Base-by-base conservation (phyloP, 1,140 invertebrate species). In the Lepidurus packardi region DNA sequence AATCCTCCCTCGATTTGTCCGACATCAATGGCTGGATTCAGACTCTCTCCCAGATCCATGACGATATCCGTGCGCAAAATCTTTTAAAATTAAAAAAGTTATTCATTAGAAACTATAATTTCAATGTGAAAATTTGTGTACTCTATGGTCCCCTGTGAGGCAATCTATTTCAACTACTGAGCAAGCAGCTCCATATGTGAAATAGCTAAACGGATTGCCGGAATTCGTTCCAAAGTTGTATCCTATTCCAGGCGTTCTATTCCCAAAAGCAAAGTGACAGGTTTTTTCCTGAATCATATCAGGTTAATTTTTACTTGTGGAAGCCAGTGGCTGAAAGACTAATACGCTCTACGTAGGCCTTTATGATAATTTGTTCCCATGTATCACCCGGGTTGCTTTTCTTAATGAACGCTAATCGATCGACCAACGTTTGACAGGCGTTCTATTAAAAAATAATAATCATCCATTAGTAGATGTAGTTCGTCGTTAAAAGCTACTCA, bases 21-120 rank as follows among this genome's bases (percentile, higher is more conserved):
- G 83, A 98, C 94, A 82, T 98, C 96, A 81, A 98, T 96, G 0
- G 95, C 95, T 41, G 96, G 96, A 87, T 98, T 98, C 43, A 98
- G 85, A 86, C 94, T 97, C 79, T 94, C 90, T 24, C 93, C 93
- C 76, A 98, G 87, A 86, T 98, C 96, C 96, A 98, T 98, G 0
- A 98, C 94, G 81, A 98, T 98, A 82, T 98, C 94, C 3, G 93
- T 93, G 83, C 91, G 88, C 73, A 95, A 83, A 8, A 97, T 91
- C 91, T 91, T 81, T 73, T 81, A 77, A 13, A 75, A 21, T 34
- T 34, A 2, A 34, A 2, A 34, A 34, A 34, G 2, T 34, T 34
- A 4, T 34, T 34, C 34, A 34, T 34, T 34, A 34, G 34, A 4
- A 34, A 4, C 4, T 34, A 34, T 1, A 34, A 80, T 47, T 74